Conservation (phyloP, 2,888 invertebrate species). For the Sarcophaga subvicina region DNA sequence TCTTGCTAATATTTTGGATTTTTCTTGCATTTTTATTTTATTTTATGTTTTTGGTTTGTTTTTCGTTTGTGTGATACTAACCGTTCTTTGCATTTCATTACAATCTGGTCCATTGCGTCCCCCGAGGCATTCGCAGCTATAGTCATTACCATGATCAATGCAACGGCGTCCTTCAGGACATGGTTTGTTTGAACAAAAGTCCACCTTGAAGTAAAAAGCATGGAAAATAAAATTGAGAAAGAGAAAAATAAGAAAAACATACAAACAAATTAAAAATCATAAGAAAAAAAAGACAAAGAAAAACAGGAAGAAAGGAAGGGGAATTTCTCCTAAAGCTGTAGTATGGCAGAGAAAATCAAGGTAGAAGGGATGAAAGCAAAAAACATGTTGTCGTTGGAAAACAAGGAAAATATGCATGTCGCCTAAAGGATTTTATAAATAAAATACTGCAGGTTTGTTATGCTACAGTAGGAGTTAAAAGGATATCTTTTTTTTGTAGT, state of each 20-base stretch:
- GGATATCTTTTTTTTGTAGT: too few species aligned
- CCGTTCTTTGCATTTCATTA: slow-evolving; percentile 86
- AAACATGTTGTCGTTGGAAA: not conserved
- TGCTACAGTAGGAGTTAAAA: too few species aligned
- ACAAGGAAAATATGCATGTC: not conserved
- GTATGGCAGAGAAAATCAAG: not conserved
- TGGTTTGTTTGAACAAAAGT: slow-evolving; percentile 87
- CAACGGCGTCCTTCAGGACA: slow-evolving; percentile 87
- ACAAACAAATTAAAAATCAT: slow-evolving; percentile 24
- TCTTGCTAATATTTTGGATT: not conserved
- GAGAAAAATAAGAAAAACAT: not conserved
- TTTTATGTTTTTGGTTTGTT: not conserved
- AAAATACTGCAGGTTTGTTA: slow-evolving; percentile 29
- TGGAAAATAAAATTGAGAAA: not conserved
- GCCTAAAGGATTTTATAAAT: not conserved
- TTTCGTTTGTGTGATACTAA: slow-evolving; percentile 80
- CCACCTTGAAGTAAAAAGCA: slow-evolving; percentile 82
- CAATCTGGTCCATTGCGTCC: slow-evolving; percentile 88
- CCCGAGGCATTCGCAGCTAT: slow-evolving; percentile 88
- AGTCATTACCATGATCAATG: slow-evolving; percentile 89
- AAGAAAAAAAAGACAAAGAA: slow-evolving; percentile 17
- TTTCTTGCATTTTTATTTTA: not conserved
- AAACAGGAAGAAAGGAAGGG: not conserved
- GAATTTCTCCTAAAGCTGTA: too few species aligned
- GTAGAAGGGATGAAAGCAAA: not conserved